Evolutionary conservation across 2,113 vertebrate species (phyloP).

Genomic region (Coptodon bakossiorum): DNA sequence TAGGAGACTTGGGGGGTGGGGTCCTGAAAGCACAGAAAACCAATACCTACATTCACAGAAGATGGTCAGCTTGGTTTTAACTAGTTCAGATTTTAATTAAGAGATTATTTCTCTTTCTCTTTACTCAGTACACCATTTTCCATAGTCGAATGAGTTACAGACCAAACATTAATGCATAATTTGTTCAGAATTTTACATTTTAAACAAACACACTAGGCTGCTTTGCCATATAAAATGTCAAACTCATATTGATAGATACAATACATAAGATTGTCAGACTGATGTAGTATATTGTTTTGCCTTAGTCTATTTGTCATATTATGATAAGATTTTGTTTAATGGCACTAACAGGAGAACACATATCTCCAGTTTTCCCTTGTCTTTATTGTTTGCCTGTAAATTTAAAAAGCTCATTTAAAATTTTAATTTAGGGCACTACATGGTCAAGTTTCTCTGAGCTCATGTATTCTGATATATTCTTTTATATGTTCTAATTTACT

Average conservation of each 20-base stretch:
- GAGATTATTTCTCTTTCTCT: neutral
- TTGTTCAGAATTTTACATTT: neutral
- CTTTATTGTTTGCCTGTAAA: neutral
- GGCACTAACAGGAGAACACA: neutral
- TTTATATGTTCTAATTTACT: neutral
- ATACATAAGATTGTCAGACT: neutral
- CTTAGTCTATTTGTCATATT: neutral
- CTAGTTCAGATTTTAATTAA: fast-evolving
- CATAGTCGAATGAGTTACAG: fast-evolving
- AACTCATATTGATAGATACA: neutral
- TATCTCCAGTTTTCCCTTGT: neutral
- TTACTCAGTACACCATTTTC: neutral
- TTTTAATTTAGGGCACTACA: neutral
- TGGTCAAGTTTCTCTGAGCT: neutral
- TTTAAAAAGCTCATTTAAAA: neutral
- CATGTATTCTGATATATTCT: neutral
- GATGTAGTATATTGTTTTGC: neutral
- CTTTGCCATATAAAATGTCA: neutral
- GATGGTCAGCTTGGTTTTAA: neutral
- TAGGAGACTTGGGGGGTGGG: neutral
- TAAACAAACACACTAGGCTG: neutral
- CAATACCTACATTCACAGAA: neutral
- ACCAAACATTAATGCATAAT: neutral
- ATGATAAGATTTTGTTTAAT: neutral
- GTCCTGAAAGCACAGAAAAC: neutral